These are phyloP conservation scores for Callyntrura guangdongensis DNA, from an alignment of 2,888 invertebrate species.

Conservation along the genomic window DNA sequence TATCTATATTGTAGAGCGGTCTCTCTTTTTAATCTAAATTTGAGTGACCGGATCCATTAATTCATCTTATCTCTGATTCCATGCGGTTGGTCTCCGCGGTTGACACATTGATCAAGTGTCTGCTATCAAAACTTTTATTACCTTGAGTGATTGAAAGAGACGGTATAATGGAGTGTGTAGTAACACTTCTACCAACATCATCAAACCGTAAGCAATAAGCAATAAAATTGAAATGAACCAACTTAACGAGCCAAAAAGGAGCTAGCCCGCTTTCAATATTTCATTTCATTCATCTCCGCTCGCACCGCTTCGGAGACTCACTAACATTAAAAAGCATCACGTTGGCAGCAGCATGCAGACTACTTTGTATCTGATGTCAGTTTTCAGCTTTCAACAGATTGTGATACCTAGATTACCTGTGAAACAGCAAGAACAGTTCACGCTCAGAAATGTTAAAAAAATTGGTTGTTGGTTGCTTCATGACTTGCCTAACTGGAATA, in stretches of 20 bases:
- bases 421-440: background rate
- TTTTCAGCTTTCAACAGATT: constrained; percentile 24
- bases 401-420: background rate
- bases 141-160: constrained; percentile 72
- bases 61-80: constrained; percentile 80
- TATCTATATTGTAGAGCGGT: constrained; percentile 69
- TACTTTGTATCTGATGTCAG: constrained; percentile 15
- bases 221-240: constrained; percentile 58
- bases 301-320: constrained; percentile 4
- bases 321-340: background rate
- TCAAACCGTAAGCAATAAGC: constrained; percentile 62
- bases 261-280: constrained; percentile 23
- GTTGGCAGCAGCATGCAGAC: background rate
- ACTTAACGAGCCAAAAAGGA: constrained; percentile 30
- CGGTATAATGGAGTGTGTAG: constrained; percentile 70
- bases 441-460: background rate
- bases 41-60: constrained; percentile 80
- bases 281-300: constrained; percentile 13
- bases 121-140: constrained; percentile 74
- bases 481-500: too few relatives aligned
- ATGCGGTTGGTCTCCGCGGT: constrained; percentile 78
- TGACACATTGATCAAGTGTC: constrained; percentile 79
- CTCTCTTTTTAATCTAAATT: constrained; percentile 78
- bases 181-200: constrained; percentile 71
- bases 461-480: background rate